phyloP scores from a whole-genome alignment of 2,113 vertebrate genomes.

The Taurulus bubalis region DNA sequence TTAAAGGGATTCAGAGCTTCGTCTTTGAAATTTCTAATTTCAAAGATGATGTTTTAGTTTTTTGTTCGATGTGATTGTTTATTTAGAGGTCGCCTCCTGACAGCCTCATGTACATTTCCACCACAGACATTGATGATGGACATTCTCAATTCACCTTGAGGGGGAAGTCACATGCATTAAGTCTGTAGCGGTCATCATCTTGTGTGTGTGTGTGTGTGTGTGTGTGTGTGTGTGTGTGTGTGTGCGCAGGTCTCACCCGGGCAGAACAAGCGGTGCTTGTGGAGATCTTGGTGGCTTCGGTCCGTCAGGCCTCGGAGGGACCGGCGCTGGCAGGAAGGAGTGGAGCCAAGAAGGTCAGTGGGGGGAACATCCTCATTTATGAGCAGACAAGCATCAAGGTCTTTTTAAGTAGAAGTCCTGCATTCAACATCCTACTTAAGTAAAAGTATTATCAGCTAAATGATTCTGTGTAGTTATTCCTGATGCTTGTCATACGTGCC shows the following conservation, averaged over 20 bases:
- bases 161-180: neutral
- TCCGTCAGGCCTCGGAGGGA: conserved; percentile 89
- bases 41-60: neutral
- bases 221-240: neutral
- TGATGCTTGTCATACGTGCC: too few species aligned
- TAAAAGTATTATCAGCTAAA: neutral
- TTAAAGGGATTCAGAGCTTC: neutral
- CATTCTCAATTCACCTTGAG: neutral
- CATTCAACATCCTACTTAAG: neutral
- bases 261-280: conserved; percentile 83
- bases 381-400: neutral
- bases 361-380: neutral
- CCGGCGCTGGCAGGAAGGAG: conserved; percentile 87
- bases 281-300: conserved; percentile 87
- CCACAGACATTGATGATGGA: neutral
- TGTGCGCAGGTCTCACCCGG: conserved; percentile 77
- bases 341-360: conserved; percentile 87
- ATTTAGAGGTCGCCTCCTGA: neutral
- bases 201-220: neutral
- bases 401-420: neutral
- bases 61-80: neutral
- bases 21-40: neutral
- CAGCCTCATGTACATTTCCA: neutral
- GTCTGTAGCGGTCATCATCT: neutral
- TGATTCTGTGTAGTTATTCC: neutral